Evolutionary conservation across 2,888 invertebrate genomes (phyloP).

Genomic region (Lasioglossum figueresi): DNA sequence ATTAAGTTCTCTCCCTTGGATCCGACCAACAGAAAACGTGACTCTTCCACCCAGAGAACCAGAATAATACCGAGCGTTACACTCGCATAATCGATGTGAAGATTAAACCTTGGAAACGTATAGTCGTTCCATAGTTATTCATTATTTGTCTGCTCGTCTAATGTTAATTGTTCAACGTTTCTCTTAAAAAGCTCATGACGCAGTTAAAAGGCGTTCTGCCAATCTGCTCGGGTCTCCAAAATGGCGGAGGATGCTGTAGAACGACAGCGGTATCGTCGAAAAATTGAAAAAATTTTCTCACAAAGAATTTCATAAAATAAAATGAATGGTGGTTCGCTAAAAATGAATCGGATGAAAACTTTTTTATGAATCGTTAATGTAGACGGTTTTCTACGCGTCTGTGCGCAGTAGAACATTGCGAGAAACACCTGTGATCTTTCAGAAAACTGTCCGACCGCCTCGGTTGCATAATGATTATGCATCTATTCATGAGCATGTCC

Average conservation of each 20-base stretch:
- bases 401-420: background rate
- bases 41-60: background rate
- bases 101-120: background rate
- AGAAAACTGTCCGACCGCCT: background rate
- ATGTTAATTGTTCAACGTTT: too few species aligned
- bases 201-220: too few species aligned
- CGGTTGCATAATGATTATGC: conserved; percentile 8
- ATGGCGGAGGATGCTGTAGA: background rate
- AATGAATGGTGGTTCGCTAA: too few species aligned
- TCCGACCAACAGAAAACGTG: background rate
- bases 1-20: background rate
- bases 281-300: background rate
- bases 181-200: too few species aligned
- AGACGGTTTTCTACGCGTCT: background rate
- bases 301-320: too few species aligned
- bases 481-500: background rate
- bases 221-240: too few species aligned
- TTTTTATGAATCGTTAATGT: background rate
- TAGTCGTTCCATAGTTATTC: background rate
- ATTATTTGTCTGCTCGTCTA: background rate
- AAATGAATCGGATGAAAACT: too few species aligned
- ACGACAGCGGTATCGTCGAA: too few species aligned
- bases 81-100: background rate
- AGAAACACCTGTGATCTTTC: background rate
- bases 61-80: background rate